These are phyloP conservation scores for Boloria selene DNA, from an alignment of 2,888 invertebrate species.

Conservation along the genomic window DNA sequence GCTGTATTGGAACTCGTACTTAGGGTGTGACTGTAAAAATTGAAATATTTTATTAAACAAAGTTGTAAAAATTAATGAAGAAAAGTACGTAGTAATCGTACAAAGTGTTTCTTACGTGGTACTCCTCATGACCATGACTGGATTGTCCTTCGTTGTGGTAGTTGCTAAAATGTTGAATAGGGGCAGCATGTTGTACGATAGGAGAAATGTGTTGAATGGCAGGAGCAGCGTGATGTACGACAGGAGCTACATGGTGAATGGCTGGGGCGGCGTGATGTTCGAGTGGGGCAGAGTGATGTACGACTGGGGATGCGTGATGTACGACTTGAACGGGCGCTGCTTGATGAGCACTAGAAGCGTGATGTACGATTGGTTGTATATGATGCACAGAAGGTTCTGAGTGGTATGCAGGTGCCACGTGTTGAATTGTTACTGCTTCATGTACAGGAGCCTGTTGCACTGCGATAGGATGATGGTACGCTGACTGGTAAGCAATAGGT, in stretches of 20 bases:
- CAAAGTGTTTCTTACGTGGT: slow-evolving; percentile 51
- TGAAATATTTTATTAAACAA: background rate
- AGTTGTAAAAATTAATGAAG: background rate
- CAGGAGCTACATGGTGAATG: slow-evolving; percentile 31
- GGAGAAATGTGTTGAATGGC: slow-evolving; percentile 28
- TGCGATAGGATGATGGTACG: slow-evolving; percentile 19
- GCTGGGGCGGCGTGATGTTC: slow-evolving; percentile 48
- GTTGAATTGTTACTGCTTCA: slow-evolving; percentile 17
- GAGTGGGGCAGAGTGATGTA: slow-evolving; percentile 44
- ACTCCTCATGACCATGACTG: slow-evolving; percentile 51
- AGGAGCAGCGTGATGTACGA: slow-evolving; percentile 31
- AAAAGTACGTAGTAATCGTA: background rate
- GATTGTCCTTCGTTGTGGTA: slow-evolving; percentile 42
- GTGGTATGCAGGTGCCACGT: slow-evolving; percentile 28
- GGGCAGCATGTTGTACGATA: slow-evolving; percentile 37
- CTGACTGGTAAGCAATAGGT: slow-evolving; percentile 28
- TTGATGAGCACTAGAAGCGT: slow-evolving; percentile 31
- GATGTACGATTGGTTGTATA: slow-evolving; percentile 15
- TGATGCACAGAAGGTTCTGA: slow-evolving; percentile 34
- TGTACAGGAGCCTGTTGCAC: slow-evolving; percentile 18
- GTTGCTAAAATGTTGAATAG: slow-evolving; percentile 34
- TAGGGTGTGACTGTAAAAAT: slow-evolving; percentile 67
- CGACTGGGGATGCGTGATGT: slow-evolving; percentile 10
- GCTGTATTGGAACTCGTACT: slow-evolving; percentile 79
- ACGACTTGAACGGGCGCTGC: slow-evolving; percentile 40